These are phyloP conservation scores for Lophura swinhoii DNA, from an alignment of 2,797 vertebrate species.

Conservation along the genomic window DNA sequence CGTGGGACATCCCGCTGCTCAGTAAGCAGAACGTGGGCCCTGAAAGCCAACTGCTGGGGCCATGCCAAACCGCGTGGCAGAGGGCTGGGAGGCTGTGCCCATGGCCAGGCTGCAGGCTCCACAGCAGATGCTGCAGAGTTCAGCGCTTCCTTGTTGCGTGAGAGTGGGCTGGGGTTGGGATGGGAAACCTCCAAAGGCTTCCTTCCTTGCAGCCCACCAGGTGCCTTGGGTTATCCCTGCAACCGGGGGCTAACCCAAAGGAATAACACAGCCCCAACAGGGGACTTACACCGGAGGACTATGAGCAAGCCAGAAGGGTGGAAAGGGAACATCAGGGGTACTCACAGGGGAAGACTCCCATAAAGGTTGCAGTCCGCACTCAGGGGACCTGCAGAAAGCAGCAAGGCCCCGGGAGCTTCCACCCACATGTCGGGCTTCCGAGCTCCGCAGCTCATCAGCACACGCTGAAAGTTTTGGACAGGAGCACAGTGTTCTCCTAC, in stretches of 20 bases:
- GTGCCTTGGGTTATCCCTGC: background rate
- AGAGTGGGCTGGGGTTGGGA: background rate
- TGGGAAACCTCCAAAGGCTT: background rate
- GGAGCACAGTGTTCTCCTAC: conserved; percentile 30
- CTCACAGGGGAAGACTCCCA: accelerated
- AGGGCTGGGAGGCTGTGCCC: background rate
- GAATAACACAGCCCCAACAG: background rate
- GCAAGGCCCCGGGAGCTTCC: background rate
- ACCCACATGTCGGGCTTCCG: background rate
- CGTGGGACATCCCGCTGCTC: background rate
- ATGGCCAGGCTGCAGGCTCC: background rate
- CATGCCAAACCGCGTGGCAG: background rate
- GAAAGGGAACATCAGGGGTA: background rate
- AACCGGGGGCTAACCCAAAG: no score
- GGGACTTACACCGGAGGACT: background rate
- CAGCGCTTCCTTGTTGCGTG: accelerated
- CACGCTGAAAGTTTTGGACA: background rate
- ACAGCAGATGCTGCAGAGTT: background rate
- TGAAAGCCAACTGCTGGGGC: background rate
- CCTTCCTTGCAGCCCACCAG: background rate
- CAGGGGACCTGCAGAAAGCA: background rate
- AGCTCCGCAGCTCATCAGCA: background rate
- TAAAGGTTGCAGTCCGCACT: background rate
- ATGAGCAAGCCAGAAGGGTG: background rate
- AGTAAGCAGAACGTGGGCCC: background rate